A percentile compares a stretch with the other conserved stretches of the same genome.
phyloP scores from a whole-genome alignment of 2,113 vertebrate genomes.

The Acrocephalus arundinaceus region DNA sequence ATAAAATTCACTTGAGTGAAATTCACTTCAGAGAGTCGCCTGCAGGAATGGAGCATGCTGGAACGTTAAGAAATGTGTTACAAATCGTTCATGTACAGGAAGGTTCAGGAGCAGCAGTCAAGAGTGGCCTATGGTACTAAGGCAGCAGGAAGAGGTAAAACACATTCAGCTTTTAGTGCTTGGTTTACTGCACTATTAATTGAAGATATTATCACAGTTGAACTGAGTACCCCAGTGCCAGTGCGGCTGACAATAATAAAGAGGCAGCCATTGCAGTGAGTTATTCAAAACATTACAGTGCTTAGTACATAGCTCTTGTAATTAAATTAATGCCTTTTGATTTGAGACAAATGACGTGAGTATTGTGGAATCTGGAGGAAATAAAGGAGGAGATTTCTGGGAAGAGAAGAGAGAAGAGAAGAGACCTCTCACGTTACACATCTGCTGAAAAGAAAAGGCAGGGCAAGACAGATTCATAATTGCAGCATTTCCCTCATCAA shows the following conservation, averaged over 20 bases:
- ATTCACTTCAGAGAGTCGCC: constrained; percentile 39
- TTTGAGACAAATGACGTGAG: neutral
- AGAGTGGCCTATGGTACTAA: neutral
- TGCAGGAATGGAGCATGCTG: constrained; percentile 1
- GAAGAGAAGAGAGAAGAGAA: neutral
- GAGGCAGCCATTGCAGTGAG: neutral
- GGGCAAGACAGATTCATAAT: neutral
- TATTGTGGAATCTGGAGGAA: neutral
- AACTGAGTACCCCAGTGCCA: neutral
- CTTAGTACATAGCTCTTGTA: neutral
- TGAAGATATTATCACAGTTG: constrained; percentile 15
- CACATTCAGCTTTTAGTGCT: neutral
- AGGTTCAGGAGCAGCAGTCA: neutral
- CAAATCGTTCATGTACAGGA: neutral
- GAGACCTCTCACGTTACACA: fast-evolving
- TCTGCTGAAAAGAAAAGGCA: neutral
- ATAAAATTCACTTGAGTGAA: constrained; percentile 38
- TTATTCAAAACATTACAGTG: neutral
- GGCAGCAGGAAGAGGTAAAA: neutral
- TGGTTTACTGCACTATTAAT: neutral
- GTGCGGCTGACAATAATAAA: neutral
- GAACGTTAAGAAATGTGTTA: constrained; percentile 8
- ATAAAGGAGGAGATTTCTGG: neutral
- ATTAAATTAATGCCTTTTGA: constrained; percentile 25
- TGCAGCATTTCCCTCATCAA: neutral